phyloP scores from a whole-genome alignment of 2,888 invertebrate genomes.

The Calameuta pallipes region DNA sequence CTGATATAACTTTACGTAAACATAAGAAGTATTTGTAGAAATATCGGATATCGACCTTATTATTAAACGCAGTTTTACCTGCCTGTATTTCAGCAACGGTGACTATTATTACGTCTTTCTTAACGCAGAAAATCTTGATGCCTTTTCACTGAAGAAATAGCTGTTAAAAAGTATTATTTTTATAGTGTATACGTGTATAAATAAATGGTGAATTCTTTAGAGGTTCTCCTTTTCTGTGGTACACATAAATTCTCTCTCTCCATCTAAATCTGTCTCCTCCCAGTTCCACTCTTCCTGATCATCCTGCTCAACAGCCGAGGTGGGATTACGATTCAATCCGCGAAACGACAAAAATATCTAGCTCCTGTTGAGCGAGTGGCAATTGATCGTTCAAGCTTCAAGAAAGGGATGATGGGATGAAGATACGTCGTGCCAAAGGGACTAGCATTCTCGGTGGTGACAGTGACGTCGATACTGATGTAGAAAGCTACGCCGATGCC shows the following conservation, averaged over 20 bases:
- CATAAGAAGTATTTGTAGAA: not conserved
- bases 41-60: not conserved
- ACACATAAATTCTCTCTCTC: not conserved
- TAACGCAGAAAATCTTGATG: not conserved
- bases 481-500: not conserved
- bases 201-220: not conserved
- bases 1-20: not conserved
- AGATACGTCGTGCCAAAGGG: not conserved
- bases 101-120: not conserved
- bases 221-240: not conserved
- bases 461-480: not conserved
- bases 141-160: not conserved
- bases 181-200: not conserved
- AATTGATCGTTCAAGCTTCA: not conserved
- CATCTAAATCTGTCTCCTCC: not conserved
- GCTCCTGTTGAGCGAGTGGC: not conserved
- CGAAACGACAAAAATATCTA: not conserved
- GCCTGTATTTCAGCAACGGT: not conserved
- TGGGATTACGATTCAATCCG: not conserved
- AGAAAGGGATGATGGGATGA: not conserved
- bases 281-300: not conserved
- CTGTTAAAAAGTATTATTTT: not conserved
- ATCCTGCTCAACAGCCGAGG: not conserved
- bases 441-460: not conserved
- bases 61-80: not conserved